Conservation (phyloP, 2,113 vertebrate species). For the Vireo altiloquus region DNA sequence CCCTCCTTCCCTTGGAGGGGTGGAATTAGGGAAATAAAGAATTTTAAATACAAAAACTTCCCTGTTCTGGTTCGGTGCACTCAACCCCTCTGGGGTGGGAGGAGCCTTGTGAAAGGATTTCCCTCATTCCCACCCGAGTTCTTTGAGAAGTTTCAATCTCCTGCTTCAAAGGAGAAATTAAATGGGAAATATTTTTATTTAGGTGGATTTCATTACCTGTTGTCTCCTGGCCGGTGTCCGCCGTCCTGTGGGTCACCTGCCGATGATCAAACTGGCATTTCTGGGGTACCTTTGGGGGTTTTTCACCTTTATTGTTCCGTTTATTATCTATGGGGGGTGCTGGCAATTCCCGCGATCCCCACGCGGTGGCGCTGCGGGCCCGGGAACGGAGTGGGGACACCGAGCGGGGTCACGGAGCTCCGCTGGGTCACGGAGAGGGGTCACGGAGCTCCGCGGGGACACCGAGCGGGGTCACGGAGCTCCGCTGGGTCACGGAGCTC, state of each 20-base stretch:
- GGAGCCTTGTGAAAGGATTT: constrained; percentile 39
- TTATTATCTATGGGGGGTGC: background rate
- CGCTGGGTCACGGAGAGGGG: no score
- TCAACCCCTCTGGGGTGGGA: background rate
- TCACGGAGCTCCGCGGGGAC: no score
- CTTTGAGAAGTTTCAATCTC: background rate
- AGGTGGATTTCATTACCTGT: rapidly evolving
- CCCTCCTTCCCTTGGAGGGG: background rate
- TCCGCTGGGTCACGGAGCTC: no score
- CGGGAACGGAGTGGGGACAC: background rate
- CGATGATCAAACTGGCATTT: no score
- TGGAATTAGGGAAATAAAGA: background rate
- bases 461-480: no score
- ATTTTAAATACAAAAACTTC: background rate
- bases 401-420: no score
- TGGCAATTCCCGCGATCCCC: background rate
- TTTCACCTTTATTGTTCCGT: background rate
- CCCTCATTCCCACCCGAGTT: constrained; percentile 21
- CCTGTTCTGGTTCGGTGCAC: background rate
- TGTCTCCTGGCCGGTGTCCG: no score
- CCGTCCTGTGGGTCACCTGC: background rate
- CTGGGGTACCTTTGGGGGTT: background rate
- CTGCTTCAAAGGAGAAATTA: background rate
- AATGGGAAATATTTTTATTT: background rate
- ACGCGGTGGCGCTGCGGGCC: background rate